Percentiles rank a stretch among this genome's conserved stretches.
These are phyloP conservation scores for Acropora tenuis DNA, from an alignment of 64 coral and sea anemone species.

Conservation along the genomic window DNA sequence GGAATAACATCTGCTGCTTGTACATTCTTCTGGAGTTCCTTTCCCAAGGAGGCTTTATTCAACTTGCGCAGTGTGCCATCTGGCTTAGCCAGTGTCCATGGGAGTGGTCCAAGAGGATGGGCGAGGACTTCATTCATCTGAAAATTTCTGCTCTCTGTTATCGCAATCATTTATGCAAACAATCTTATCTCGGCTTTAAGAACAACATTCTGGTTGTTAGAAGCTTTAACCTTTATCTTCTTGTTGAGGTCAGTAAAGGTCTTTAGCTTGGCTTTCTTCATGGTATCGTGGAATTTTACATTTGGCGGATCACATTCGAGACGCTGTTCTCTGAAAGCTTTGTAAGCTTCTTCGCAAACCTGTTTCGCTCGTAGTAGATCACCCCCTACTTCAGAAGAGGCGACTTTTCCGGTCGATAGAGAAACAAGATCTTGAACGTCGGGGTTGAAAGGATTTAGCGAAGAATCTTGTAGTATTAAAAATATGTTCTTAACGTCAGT, in stretches of 20 bases:
- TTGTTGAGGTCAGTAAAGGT: conserved; percentile 53
- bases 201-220: conserved; percentile 18
- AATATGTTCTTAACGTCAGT: conserved; percentile 45
- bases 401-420: conserved; percentile 24
- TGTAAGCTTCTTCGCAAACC: background rate
- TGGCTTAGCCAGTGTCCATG: conserved; percentile 40
- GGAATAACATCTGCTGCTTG: conserved; percentile 2
- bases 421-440: conserved; percentile 37
- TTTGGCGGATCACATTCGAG: conserved; percentile 4
- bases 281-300: conserved; percentile 41
- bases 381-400: background rate
- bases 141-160: conserved; percentile 31
- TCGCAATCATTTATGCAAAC: conserved; percentile 46
- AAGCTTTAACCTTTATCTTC: conserved; percentile 40
- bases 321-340: conserved; percentile 9
- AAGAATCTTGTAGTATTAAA: background rate
- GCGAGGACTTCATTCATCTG: conserved; percentile 45
- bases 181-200: conserved; percentile 38
- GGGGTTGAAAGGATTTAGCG: background rate
- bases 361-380: background rate
- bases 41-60: conserved; percentile 7
- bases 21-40: conserved; percentile 48
- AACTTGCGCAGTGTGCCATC: conserved; percentile 51
- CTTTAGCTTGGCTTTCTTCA: conserved; percentile 37
- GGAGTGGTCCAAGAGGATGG: conserved; percentile 45